These are phyloP conservation scores for Rhyacichthys aspro DNA, from an alignment of 2,797 vertebrate species.

Conservation along the genomic window DNA sequence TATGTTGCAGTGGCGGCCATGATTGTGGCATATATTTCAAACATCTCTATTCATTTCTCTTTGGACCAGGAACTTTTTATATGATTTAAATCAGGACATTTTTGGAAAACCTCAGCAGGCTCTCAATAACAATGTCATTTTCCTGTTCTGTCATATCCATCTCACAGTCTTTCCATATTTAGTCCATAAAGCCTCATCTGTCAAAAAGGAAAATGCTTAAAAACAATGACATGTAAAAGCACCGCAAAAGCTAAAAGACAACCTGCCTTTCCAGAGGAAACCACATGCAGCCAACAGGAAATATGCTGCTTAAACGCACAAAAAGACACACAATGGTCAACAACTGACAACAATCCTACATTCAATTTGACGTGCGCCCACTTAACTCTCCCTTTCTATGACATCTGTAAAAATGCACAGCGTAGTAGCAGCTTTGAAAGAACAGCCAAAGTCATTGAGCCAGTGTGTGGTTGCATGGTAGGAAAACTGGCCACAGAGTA, in stretches of 20 bases:
- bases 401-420: conserved; percentile 56
- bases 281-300: conserved; percentile 53
- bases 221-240: conserved; percentile 53
- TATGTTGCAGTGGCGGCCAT: conserved; percentile 15
- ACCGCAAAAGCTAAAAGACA: conserved; percentile 37
- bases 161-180: conserved; percentile 47
- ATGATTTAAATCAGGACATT: conserved; percentile 22
- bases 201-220: conserved; percentile 20
- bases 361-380: conserved; percentile 10
- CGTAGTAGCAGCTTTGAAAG: conserved; percentile 40
- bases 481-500: conserved; percentile 40
- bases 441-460: conserved; percentile 43
- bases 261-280: conserved; percentile 44
- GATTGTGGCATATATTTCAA: conserved; percentile 34
- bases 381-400: conserved; percentile 32
- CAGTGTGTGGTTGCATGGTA: conserved; percentile 50
- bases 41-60: conserved; percentile 37
- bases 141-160: conserved; percentile 54
- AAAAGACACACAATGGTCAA: conserved; percentile 29
- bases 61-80: conserved; percentile 29
- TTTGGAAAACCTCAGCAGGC: conserved; percentile 16
- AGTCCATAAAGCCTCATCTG: conserved; percentile 41
- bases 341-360: conserved; percentile 12
- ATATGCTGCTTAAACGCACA: conserved; percentile 46
- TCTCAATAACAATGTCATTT: conserved; percentile 59